Percentiles rank a stretch among this genome's conserved stretches.
Conservation (phyloP, 1,140 invertebrate genomes). For the Mycetomoellerius zeteki region DNA sequence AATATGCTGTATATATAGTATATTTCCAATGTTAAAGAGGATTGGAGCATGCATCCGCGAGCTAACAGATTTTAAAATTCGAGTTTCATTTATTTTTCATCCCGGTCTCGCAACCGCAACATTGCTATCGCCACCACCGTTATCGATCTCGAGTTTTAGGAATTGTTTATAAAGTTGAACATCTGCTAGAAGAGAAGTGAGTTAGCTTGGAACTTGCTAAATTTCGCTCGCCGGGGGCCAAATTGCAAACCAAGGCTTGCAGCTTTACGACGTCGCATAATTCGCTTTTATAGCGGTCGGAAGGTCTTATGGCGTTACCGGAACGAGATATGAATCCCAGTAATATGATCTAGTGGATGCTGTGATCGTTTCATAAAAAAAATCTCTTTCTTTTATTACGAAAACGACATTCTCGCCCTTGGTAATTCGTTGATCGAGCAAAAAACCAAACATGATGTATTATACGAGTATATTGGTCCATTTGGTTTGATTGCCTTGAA, state of each 20-base stretch:
- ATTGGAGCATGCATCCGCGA: neutral
- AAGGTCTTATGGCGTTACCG: conserved; percentile 28
- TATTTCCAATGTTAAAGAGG: neutral
- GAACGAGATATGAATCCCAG: conserved; percentile 10
- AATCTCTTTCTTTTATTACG: neutral
- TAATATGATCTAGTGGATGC: neutral
- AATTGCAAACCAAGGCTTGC: conserved; percentile 35
- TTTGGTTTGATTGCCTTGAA: neutral
- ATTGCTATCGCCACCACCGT: neutral
- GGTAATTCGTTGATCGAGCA: neutral
- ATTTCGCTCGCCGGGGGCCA: conserved; percentile 2
- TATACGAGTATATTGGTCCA: too few relatives aligned
- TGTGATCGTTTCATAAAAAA: conserved; percentile 10
- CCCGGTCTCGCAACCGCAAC: neutral
- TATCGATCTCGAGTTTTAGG: conserved; percentile 39
- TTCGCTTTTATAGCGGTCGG: conserved; percentile 46
- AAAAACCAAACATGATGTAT: neutral
- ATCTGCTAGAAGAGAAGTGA: conserved; percentile 12
- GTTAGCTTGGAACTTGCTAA: conserved; percentile 22
- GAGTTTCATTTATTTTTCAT: conserved; percentile 48
- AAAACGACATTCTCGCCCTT: neutral
- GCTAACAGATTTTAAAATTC: conserved; percentile 20
- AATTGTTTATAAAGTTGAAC: conserved; percentile 49
- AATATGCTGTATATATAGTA: neutral
- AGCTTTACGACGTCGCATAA: conserved; percentile 54